Conservation (phyloP, 2,888 invertebrate genomes). For the Isotomurus palustris region DNA sequence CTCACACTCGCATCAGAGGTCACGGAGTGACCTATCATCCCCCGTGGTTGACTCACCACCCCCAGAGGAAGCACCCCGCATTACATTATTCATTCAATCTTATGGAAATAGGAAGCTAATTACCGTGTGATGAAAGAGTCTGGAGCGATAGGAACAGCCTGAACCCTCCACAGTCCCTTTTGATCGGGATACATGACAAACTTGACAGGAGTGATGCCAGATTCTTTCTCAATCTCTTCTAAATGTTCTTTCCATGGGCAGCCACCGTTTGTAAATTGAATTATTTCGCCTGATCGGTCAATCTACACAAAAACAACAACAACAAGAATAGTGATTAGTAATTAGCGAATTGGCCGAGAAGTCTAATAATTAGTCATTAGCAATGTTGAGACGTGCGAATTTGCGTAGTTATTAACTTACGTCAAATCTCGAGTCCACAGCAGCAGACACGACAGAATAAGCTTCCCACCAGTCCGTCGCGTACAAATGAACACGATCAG, state of each 20-base stretch:
- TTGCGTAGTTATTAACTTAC: slow-evolving; percentile 43
- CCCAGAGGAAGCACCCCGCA: neutral
- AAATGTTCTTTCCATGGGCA: slow-evolving; percentile 93
- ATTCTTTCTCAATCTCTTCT: slow-evolving; percentile 72
- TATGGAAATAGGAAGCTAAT: neutral
- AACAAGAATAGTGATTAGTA: neutral
- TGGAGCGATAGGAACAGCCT: slow-evolving; percentile 69
- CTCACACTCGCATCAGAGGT: too few species aligned
- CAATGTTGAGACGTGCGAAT: too few species aligned
- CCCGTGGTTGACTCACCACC: too few species aligned
- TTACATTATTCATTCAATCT: neutral
- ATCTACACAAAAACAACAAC: slow-evolving; percentile 50
- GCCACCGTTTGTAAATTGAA: slow-evolving; percentile 61
- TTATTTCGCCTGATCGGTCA: slow-evolving; percentile 73
- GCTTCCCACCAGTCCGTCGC: slow-evolving; percentile 82
- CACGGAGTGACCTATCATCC: too few species aligned
- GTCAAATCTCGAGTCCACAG: slow-evolving; percentile 62
- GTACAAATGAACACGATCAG: slow-evolving; percentile 59
- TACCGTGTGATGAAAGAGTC: slow-evolving; percentile 48
- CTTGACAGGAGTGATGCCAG: slow-evolving; percentile 62
- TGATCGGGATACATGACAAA: slow-evolving; percentile 67
- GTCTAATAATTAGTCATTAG: too few species aligned
- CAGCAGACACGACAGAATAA: slow-evolving; percentile 65
- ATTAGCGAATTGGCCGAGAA: neutral
- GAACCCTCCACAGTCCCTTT: slow-evolving; percentile 69